These are phyloP conservation scores for Chelmon rostratus DNA, from an alignment of 2,797 vertebrate genomes.

Conservation along the genomic window DNA sequence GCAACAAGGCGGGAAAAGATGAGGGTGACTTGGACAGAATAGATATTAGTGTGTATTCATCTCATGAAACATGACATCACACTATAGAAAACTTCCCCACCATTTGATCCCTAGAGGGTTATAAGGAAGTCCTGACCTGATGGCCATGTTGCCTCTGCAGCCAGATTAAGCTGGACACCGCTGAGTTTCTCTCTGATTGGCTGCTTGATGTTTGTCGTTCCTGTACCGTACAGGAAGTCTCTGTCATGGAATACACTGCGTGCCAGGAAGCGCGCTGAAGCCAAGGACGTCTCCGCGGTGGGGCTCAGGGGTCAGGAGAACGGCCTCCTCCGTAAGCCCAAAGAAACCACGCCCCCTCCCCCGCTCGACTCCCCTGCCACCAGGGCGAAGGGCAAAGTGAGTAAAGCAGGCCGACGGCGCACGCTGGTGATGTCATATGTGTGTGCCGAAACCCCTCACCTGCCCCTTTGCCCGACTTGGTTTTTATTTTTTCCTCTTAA, in stretches of 20 bases:
- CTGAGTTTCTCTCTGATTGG: conserved; percentile 67
- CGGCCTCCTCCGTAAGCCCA: conserved; percentile 77
- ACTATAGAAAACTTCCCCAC: background rate
- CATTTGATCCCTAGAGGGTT: background rate
- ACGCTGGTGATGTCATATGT: conserved; percentile 61
- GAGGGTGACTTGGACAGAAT: background rate
- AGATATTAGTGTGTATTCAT: background rate
- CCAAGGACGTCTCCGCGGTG: conserved; percentile 56
- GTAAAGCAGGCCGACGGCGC: conserved; percentile 68
- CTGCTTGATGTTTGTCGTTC: conserved; percentile 75
- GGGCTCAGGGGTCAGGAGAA: conserved; percentile 80
- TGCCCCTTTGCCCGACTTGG: conserved; percentile 5
- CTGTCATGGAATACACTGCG: conserved; percentile 99
- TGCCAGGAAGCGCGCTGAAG: conserved; percentile 96
- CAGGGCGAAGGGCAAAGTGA: conserved; percentile 79
- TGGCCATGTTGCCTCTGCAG: conserved; percentile 47
- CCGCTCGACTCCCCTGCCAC: conserved; percentile 63
- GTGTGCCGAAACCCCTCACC: conserved; percentile 51
- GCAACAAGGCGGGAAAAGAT: background rate
- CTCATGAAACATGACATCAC: background rate
- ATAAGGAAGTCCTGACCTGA: background rate
- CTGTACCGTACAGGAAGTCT: conserved; percentile 94
- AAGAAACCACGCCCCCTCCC: conserved; percentile 69
- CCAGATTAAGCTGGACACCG: conserved; percentile 39
- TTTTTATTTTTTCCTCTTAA: conserved; percentile 50